A percentile compares a stretch with the other conserved stretches of the same genome.
Evolutionary conservation across 2,797 vertebrate species (phyloP).

Genomic region (Pachyuromys duprasi): DNA sequence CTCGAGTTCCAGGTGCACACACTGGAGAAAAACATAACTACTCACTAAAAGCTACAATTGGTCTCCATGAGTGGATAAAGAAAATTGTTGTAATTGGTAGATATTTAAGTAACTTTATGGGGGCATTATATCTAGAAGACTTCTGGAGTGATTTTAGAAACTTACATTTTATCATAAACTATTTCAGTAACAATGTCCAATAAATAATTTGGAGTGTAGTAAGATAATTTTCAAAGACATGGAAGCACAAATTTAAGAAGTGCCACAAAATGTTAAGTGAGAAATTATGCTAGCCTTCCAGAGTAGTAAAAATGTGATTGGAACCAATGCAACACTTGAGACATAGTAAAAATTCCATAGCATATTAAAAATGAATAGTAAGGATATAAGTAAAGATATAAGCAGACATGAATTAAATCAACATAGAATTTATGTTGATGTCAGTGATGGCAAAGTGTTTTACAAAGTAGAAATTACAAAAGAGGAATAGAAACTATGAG

Average conservation of each 20-base stretch:
- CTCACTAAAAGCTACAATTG: not conserved
- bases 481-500: not conserved
- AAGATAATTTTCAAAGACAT: not conserved
- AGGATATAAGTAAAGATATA: not conserved
- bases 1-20: too few relatives aligned
- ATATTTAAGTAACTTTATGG: not conserved
- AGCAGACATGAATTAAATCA: not conserved
- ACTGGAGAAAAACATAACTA: not conserved
- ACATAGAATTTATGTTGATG: not conserved
- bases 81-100: not conserved
- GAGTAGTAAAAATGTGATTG: too few relatives aligned
- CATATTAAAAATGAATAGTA: not conserved
- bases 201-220: not conserved
- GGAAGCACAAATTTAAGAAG: not conserved
- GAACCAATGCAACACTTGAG: not conserved
- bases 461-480: not conserved
- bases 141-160: not conserved
- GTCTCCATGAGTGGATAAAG: not conserved
- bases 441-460: not conserved
- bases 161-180: not conserved
- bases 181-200: not conserved
- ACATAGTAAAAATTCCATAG: not conserved
- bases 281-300: not conserved
- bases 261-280: not conserved
- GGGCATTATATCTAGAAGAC: not conserved